phyloP scores from a whole-genome alignment of 2,888 invertebrate species.

The Drosophila merina region DNA sequence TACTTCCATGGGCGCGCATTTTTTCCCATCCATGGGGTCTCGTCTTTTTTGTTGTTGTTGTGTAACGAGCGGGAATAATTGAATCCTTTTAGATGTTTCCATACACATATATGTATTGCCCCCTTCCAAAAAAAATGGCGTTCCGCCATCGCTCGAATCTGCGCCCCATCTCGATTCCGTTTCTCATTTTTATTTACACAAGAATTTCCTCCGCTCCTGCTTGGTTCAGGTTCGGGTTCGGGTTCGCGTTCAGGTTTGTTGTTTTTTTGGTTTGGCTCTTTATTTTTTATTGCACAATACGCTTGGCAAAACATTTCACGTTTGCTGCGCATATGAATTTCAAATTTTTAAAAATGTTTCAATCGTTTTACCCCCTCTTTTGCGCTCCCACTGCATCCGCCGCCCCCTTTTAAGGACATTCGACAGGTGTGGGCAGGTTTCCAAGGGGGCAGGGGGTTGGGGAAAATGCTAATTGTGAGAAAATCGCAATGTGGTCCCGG shows the following conservation, averaged over 20 bases:
- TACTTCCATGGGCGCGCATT: constrained; percentile 72
- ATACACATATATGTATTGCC: constrained; percentile 64
- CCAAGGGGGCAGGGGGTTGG: constrained; percentile 20
- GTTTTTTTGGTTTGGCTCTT: constrained; percentile 51
- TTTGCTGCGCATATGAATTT: constrained; percentile 79
- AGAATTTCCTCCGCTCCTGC: constrained; percentile 35
- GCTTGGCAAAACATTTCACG: constrained; percentile 79
- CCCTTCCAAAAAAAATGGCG: neutral
- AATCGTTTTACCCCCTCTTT: constrained; percentile 51
- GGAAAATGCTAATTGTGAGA: constrained; percentile 80
- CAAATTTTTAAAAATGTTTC: constrained; percentile 79
- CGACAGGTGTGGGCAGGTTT: constrained; percentile 45
- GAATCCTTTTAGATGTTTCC: constrained; percentile 80
- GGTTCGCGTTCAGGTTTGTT: constrained; percentile 34
- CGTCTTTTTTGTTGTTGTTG: constrained; percentile 60
- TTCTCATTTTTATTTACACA: constrained; percentile 65
- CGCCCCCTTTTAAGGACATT: neutral
- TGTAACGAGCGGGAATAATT: constrained; percentile 80
- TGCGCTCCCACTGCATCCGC: neutral
- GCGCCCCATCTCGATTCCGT: constrained; percentile 46
- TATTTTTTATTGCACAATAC: constrained; percentile 73
- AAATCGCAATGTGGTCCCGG: constrained; percentile 69
- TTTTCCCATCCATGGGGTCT: constrained; percentile 19
- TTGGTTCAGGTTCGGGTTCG: neutral
- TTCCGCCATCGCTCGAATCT: neutral